Evolutionary conservation across 2,888 invertebrate genomes (phyloP), one percentile per base, ranked within the genome.

Genomic region (Macaria liturata): DNA sequence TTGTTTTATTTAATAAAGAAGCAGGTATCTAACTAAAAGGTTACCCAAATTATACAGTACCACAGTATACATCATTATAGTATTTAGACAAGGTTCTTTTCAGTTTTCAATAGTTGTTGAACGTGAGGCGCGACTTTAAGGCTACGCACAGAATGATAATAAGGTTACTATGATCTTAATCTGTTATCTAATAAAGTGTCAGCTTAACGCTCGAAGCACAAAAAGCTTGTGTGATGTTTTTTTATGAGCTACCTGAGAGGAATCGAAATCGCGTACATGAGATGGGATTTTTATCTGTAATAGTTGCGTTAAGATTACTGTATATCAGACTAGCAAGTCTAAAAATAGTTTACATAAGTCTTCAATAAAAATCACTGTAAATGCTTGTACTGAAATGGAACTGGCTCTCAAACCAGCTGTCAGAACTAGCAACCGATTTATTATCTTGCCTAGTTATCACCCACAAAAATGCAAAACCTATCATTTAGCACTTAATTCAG

Each of bases 131-230:
- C 34, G 50, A 49, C 42, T 56, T 9, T 37, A 32, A 39, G 51
- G 59, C 61, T 61, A 51, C 32, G 66, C 46, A 58, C 49, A 49
- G 67, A 59, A 66, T 68, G 49, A 49, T 62, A 64, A 65, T 62
- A 42, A 54, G 30, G 43, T 32, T 32, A 50, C 42, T 56, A 46
- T 50, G 42, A 43, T 20, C 7, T 46, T 50, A 50, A 42, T 56
- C 56, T 56, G 46, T 65, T 62, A 51, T 55, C 57, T 56, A 61
- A 62, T 65, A 65, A 62, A 64, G 53, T 61, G 59, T 43, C 49
- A 58, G 61, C 54, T 61, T 60, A 60, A 31, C 52, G 52, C 42
- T 34, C 55, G 53, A 59, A 50, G 53, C 47, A 42, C 44, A 44
- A 9, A 45, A 31, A 44, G 53, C 42, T 58, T 52, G 44, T 51